Evolutionary conservation across 2,888 invertebrate genomes (phyloP).

Genomic region (Antitype chi): DNA sequence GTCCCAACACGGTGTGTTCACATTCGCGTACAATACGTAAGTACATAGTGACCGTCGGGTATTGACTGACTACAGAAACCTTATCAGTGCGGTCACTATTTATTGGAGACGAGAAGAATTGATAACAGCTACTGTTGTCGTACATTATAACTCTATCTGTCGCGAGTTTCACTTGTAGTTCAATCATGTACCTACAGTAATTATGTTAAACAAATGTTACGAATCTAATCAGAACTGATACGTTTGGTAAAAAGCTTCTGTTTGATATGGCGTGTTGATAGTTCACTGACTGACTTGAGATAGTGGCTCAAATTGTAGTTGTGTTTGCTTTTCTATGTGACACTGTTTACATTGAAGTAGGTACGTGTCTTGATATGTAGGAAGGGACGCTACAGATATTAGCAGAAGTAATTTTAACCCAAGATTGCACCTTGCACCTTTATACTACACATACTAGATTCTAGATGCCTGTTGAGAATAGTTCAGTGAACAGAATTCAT

Average conservation of each 20-base stretch:
- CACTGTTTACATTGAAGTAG: neutral
- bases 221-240: conserved; percentile 47
- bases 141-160: conserved; percentile 61
- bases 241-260: conserved; percentile 38
- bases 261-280: conserved; percentile 24
- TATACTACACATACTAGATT: neutral
- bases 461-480: neutral
- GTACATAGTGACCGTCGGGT: conserved; percentile 54
- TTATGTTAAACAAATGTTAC: conserved; percentile 41
- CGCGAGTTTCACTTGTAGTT: conserved; percentile 65
- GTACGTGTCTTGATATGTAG: neutral
- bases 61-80: conserved; percentile 70
- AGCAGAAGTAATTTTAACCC: neutral
- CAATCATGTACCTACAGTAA: conserved; percentile 31
- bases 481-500: conserved; percentile 13
- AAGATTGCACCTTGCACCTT: neutral
- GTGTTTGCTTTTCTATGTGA: conserved; percentile 13
- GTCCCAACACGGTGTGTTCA: conserved; percentile 7
- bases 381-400: neutral
- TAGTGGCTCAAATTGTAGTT: conserved; percentile 18
- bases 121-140: conserved; percentile 65
- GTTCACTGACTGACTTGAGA: conserved; percentile 53
- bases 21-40: conserved; percentile 40
- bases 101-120: conserved; percentile 73
- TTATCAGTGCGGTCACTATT: conserved; percentile 73